A percentile compares a stretch with the other conserved stretches of the same genome.
Evolutionary conservation across 2,113 vertebrate genomes (phyloP).

Genomic region (Cacatua alba): DNA sequence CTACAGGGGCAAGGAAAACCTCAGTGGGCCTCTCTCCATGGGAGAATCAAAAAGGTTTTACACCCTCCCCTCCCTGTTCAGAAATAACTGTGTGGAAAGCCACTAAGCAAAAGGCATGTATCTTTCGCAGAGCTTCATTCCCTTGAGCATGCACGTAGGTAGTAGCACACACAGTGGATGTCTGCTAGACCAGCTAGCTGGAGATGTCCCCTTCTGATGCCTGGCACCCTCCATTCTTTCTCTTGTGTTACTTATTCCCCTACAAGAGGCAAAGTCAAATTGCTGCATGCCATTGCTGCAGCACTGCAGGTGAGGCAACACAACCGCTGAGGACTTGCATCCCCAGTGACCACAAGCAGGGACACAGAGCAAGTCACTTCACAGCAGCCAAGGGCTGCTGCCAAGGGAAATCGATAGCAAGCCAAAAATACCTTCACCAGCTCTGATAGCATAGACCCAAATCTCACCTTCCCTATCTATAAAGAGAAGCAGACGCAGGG

Average conservation of each 20-base stretch:
- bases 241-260: background rate
- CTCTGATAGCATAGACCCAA: background rate
- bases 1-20: background rate
- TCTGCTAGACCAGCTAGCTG: background rate
- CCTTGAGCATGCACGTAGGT: rapidly evolving
- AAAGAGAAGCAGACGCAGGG: background rate
- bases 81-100: background rate
- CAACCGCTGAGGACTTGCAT: background rate
- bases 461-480: background rate
- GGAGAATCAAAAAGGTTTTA: background rate
- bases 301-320: rapidly evolving
- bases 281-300: background rate
- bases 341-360: rapidly evolving
- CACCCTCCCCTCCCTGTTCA: rapidly evolving
- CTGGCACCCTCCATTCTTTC: background rate
- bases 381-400: background rate
- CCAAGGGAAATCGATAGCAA: background rate
- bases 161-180: background rate
- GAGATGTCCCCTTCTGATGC: background rate
- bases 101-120: background rate
- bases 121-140: background rate
- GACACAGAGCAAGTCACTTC: background rate
- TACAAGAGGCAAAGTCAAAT: background rate
- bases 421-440: background rate
- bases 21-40: rapidly evolving